Evolutionary conservation across 2,888 invertebrate genomes (phyloP).

Genomic region (Hirtodrosophila duncani): DNA sequence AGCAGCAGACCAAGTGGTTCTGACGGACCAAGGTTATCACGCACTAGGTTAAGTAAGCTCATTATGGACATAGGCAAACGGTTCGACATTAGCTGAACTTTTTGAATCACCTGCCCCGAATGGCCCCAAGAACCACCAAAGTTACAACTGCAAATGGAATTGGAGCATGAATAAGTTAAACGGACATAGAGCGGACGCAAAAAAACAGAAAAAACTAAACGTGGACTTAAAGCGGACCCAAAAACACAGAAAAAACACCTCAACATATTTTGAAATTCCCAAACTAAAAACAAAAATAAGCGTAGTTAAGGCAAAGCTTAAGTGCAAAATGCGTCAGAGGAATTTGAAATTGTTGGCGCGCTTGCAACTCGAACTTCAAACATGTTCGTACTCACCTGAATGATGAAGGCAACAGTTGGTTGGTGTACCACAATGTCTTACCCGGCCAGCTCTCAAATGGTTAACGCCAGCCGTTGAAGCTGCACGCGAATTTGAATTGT

Average conservation of each 20-base stretch:
- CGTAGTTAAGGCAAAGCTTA: no score
- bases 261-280: slow-evolving; percentile 3
- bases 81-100: slow-evolving; percentile 27
- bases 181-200: slow-evolving; percentile 7
- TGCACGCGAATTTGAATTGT: slow-evolving; percentile 62
- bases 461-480: slow-evolving; percentile 56
- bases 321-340: slow-evolving; percentile 23
- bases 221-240: slow-evolving; percentile 9
- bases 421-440: slow-evolving; percentile 11
- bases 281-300: background rate
- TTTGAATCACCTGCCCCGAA: slow-evolving; percentile 41
- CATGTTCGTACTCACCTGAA: slow-evolving; percentile 47
- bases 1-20: slow-evolving; percentile 37
- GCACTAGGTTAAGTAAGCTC: slow-evolving; percentile 40
- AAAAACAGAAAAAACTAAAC: slow-evolving; percentile 10
- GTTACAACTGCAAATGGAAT: slow-evolving; percentile 25
- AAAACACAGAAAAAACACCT: background rate
- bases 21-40: slow-evolving; percentile 52
- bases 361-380: slow-evolving; percentile 15
- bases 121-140: slow-evolving; percentile 14
- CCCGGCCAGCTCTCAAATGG: slow-evolving; percentile 50
- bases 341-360: slow-evolving; percentile 1
- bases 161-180: slow-evolving; percentile 57
- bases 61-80: slow-evolving; percentile 30
- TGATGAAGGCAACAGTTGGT: background rate